Conservation (phyloP, 2,797 vertebrate species). For the Gobio occitaniae region DNA sequence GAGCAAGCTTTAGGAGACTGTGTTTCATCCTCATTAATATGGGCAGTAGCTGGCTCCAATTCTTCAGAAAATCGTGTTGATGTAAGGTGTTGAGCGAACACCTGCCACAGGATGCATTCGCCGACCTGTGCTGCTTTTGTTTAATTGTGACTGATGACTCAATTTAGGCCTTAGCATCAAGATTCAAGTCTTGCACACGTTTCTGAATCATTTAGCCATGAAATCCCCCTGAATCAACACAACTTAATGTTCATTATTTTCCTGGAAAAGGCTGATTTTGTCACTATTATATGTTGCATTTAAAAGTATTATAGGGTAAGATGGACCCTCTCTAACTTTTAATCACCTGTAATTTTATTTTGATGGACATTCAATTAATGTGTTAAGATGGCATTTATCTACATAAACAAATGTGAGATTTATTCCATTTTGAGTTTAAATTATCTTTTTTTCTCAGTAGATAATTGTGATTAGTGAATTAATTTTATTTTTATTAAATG, state of each 20-base stretch:
- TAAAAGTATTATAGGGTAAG: neutral
- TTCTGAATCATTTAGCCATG: neutral
- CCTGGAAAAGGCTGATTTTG: neutral
- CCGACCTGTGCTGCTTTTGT: conserved; percentile 12
- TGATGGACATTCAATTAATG: too few relatives aligned
- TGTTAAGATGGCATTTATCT: neutral
- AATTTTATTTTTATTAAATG: neutral
- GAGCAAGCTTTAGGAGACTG: conserved; percentile 49
- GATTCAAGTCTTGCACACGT: neutral
- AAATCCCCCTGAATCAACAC: conserved; percentile 8
- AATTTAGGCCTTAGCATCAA: conserved; percentile 30
- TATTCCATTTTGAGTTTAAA: neutral
- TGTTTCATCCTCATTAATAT: conserved; percentile 53
- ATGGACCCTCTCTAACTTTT: neutral
- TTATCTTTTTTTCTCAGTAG: neutral
- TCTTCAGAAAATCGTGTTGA: conserved; percentile 23
- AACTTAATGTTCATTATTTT: conserved; percentile 11
- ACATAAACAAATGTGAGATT: neutral
- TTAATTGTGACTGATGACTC: conserved; percentile 52
- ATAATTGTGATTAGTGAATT: neutral
- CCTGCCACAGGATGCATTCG: conserved; percentile 43
- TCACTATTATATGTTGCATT: neutral
- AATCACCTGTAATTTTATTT: neutral
- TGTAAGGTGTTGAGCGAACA: conserved; percentile 29
- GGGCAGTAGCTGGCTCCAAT: conserved; percentile 27